phyloP scores from a whole-genome alignment of 1,140 invertebrate species.

The Diploscapter pachys region DNA sequence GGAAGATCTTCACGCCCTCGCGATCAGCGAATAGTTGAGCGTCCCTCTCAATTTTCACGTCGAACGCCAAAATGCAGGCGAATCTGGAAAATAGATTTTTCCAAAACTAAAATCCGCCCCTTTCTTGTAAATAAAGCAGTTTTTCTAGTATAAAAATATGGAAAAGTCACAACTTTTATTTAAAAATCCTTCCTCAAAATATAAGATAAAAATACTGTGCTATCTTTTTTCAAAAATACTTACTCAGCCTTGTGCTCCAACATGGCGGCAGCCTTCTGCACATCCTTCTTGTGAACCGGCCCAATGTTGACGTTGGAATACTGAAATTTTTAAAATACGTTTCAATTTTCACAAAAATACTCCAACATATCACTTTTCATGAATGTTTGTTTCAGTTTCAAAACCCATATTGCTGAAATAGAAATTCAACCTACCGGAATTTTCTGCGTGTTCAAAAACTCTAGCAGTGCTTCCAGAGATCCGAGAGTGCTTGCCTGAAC shows the following conservation, averaged over 20 bases:
- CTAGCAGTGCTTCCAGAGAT: constrained; percentile 90
- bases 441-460: constrained; percentile 88
- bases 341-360: neutral
- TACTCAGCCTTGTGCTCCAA: constrained; percentile 93
- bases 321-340: constrained; percentile 66
- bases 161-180: too few species aligned
- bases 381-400: too few species aligned
- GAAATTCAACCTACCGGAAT: constrained; percentile 69
- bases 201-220: too few species aligned
- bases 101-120: neutral
- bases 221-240: constrained; percentile 61
- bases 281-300: constrained; percentile 97
- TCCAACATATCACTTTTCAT: too few species aligned
- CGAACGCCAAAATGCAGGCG: constrained; percentile 96
- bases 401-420: too few species aligned
- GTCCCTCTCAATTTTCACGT: constrained; percentile 95
- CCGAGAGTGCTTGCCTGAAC: constrained; percentile 98
- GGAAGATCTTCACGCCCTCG: constrained; percentile 91
- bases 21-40: constrained; percentile 93
- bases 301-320: constrained; percentile 97
- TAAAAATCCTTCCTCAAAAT: too few species aligned
- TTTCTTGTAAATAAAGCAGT: too few species aligned
- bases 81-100: constrained; percentile 67
- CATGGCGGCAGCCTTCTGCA: constrained; percentile 99
- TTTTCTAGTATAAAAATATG: too few species aligned